Evolutionary conservation across 2,888 invertebrate species (phyloP), one percentile per base, ranked within the genome.

Genomic region (Oxytorus armatus): DNA sequence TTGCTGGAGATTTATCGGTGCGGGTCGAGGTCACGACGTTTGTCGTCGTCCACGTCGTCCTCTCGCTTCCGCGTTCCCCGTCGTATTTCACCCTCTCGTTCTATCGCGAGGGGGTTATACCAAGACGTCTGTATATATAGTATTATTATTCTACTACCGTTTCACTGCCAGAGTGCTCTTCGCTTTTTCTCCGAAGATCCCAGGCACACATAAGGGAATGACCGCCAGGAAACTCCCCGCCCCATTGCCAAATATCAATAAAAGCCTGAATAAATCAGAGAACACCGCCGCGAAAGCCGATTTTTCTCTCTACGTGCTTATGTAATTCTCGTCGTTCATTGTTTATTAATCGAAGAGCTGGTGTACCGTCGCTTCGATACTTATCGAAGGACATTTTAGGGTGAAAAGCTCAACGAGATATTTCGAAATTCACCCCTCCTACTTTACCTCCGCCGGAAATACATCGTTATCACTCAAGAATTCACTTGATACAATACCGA

Each of bases 11-110:
- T 80, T 80, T 80, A 80, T 80, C 69, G 80, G 77, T 80, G 69
- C 77, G 73, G 80, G 80, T 80, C 80, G 80, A 80, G 80, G 77
- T 80, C 80, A 74, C 73, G 69, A 80, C 80, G 80, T 80, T 80
- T 77, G 77, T 80, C 80, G 80, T 80, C 77, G 80, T 80, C 80
- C 73, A 77, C 77, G 73, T 68, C 82, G 78, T 78, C 78, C 76
- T 51, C 63, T 73, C 75, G 61, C 76, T 79, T 75, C 36, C 63
- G 49, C 72, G 16, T 59, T n/a, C 36, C 75, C 51, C 44, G 51
- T 23, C 69, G 55, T 53, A 63, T 75, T 42, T 68, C 25, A 42
- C 39, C 39, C 70, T 44, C 76, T 73, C 55, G 63, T 74, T 49
- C 47, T 21, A 44, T 49, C 21, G 8, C 25, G 14, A 42, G 16